Conservation (phyloP, 2,888 invertebrate species). For the Tribolium freemani region DNA sequence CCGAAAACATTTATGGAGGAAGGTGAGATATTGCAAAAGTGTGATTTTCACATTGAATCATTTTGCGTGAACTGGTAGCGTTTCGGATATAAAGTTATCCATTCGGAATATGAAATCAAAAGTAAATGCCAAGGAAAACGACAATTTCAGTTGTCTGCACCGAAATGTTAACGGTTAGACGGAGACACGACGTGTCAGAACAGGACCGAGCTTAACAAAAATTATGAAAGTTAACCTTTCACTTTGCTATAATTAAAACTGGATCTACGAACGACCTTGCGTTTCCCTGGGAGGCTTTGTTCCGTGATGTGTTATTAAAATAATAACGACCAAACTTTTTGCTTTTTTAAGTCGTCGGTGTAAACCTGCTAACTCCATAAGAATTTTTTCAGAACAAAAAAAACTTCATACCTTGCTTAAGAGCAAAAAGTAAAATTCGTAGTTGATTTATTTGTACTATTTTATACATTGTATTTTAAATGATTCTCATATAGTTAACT, state of each 20-base stretch:
- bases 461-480: too few species aligned
- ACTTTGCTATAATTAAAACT: constrained; percentile 55
- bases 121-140: constrained; percentile 65
- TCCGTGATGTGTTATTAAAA: neutral
- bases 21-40: constrained; percentile 75
- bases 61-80: constrained; percentile 27
- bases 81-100: constrained; percentile 9
- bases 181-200: constrained; percentile 16
- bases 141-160: constrained; percentile 28
- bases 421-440: too few species aligned
- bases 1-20: constrained; percentile 91
- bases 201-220: constrained; percentile 16
- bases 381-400: too few species aligned
- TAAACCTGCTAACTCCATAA: too few species aligned
- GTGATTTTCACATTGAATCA: too few species aligned
- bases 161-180: constrained; percentile 16
- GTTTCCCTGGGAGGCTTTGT: neutral
- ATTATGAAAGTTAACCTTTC: constrained; percentile 50
- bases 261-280: constrained; percentile 60
- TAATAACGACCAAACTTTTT: neutral
- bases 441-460: too few species aligned
- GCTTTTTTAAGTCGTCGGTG: too few species aligned
- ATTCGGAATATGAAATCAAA: constrained; percentile 39
- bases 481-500: too few species aligned
- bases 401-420: too few species aligned